Conservation (phyloP, 2,113 vertebrate species). For the Thalassarche chlororhynchos region DNA sequence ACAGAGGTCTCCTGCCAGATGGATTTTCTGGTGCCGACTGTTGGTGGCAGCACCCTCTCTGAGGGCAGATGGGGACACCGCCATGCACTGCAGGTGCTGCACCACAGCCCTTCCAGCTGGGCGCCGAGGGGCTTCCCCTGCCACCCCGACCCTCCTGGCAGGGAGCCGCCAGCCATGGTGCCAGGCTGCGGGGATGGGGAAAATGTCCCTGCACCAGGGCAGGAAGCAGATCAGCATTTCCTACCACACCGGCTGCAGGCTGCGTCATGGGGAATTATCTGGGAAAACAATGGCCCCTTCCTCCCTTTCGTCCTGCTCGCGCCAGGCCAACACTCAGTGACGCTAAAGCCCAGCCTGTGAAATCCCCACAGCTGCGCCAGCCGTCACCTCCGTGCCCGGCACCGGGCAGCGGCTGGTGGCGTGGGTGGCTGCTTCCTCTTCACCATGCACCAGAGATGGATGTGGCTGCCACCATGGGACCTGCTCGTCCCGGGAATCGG, state of each 20-base stretch:
- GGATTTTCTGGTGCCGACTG: not conserved
- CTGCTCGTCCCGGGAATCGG: accelerated
- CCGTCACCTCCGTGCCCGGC: not conserved
- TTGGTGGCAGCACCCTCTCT: not conserved
- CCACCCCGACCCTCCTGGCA: not conserved
- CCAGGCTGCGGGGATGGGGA: not conserved
- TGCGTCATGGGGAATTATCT: conserved; percentile 3
- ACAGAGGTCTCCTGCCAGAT: not conserved
- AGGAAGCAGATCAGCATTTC: conserved; percentile 49
- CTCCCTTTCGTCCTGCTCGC: not conserved
- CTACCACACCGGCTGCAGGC: not conserved
- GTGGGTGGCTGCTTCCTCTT: not conserved
- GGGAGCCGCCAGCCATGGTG: not conserved
- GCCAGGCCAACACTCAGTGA: accelerated
- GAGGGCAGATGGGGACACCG: not conserved
- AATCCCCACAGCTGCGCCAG: not conserved
- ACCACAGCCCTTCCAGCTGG: not conserved
- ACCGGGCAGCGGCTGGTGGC: accelerated
- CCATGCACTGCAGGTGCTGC: accelerated
- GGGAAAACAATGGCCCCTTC: conserved; percentile 48
- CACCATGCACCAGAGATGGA: not conserved
- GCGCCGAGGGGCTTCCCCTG: not conserved
- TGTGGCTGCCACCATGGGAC: not conserved
- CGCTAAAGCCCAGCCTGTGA: not conserved
- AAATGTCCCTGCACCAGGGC: not conserved